These are phyloP conservation scores for Ophion slaviceki DNA, from an alignment of 2,888 invertebrate genomes.

Conservation along the genomic window DNA sequence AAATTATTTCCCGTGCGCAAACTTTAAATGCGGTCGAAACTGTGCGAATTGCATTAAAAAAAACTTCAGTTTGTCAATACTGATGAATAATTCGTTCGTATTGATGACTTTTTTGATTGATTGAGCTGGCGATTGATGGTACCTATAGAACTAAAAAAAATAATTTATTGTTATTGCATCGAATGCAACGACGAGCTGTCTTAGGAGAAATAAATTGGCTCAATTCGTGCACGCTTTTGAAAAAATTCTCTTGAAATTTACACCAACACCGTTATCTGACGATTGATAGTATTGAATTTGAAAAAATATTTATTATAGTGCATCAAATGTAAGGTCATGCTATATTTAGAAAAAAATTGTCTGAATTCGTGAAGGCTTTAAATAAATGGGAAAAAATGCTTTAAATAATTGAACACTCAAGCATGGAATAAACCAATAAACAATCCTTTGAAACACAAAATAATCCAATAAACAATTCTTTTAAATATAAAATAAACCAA, in stretches of 20 bases:
- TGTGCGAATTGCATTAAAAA: background rate
- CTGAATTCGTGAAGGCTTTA: no score
- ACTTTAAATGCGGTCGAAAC: background rate
- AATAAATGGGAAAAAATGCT: no score
- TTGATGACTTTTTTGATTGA: background rate
- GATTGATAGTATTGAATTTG: no score
- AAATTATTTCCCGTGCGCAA: background rate
- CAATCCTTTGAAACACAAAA: no score
- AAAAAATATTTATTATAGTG: no score
- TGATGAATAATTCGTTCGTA: background rate
- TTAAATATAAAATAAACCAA: no score
- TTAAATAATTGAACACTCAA: no score
- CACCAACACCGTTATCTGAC: no score
- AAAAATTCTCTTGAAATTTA: background rate
- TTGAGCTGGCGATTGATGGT: background rate
- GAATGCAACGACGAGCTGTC: background rate
- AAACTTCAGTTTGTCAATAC: background rate
- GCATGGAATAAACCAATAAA: no score
- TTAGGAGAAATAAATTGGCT: background rate
- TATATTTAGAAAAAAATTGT: no score
- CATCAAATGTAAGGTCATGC: no score
- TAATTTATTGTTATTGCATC: background rate
- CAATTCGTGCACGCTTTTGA: background rate
- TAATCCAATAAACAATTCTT: no score
- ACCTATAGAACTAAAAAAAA: background rate